phyloP scores from a whole-genome alignment of 2,888 invertebrate species.

The Thecophora atra region DNA sequence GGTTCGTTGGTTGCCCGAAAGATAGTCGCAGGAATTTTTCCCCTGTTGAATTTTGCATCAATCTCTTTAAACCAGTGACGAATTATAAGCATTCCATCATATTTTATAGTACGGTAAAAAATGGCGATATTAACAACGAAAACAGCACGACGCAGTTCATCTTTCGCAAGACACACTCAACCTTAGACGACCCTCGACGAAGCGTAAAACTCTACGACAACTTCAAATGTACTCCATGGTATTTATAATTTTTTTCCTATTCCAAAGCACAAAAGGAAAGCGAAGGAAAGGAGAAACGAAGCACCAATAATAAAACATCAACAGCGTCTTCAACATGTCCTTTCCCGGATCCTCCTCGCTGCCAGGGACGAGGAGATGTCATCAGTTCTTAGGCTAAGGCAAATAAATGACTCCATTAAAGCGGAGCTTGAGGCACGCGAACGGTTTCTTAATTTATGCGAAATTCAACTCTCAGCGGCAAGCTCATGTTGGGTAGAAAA shows the following conservation, averaged over 20 bases:
- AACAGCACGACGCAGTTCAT: neutral
- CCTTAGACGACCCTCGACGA: neutral
- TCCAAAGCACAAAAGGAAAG: neutral
- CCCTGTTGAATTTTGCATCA: slow-evolving; percentile 2
- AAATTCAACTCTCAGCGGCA: neutral
- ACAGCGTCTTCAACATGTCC: neutral
- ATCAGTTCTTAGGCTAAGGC: slow-evolving; percentile 57
- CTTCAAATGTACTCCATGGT: no score
- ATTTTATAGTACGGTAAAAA: slow-evolving; percentile 45
- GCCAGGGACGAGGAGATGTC: slow-evolving; percentile 55
- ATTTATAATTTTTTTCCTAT: neutral
- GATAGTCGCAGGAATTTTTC: neutral
- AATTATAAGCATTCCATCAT: slow-evolving; percentile 27
- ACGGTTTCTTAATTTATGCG: slow-evolving; percentile 22
- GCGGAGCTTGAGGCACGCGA: neutral
- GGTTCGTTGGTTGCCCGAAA: neutral
- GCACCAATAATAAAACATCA: neutral
- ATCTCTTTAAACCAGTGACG: slow-evolving; percentile 19
- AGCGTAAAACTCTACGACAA: neutral
- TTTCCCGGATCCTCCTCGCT: neutral
- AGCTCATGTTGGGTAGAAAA: neutral
- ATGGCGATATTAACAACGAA: slow-evolving; percentile 32
- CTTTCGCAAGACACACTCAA: neutral
- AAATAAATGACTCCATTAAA: slow-evolving; percentile 57
- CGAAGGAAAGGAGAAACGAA: neutral